These are phyloP conservation scores for Drosophila austrosaltans DNA, from an alignment of 2,888 invertebrate genomes.

Conservation along the genomic window DNA sequence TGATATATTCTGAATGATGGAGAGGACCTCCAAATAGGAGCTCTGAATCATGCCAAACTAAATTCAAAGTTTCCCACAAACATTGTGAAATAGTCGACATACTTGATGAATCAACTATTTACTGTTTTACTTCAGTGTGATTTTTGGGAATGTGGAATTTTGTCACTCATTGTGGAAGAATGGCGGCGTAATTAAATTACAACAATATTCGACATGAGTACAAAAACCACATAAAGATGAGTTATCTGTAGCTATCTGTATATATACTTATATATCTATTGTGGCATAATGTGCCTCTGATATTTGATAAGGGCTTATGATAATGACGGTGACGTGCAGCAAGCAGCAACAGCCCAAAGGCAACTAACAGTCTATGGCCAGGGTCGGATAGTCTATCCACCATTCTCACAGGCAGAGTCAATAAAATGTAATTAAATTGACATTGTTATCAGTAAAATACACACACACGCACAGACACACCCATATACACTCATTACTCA, in stretches of 20 bases:
- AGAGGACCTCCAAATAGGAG: no score
- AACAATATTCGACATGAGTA: constrained; percentile 32
- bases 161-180: neutral
- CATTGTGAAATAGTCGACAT: constrained; percentile 8
- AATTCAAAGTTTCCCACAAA: neutral
- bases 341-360: constrained; percentile 10
- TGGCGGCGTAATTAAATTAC: constrained; percentile 59
- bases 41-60: no score
- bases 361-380: constrained; percentile 25
- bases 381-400: constrained; percentile 17
- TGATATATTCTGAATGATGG: no score
- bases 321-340: constrained; percentile 60
- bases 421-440: constrained; percentile 79
- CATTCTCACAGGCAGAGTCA: constrained; percentile 48
- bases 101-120: constrained; percentile 10
- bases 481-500: constrained; percentile 7
- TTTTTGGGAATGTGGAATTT: neutral
- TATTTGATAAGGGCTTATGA: constrained; percentile 64
- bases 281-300: constrained; percentile 52
- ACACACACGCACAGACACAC: constrained; percentile 26
- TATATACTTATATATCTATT: constrained; percentile 7
- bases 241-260: constrained; percentile 8
- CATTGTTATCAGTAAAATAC: constrained; percentile 66
- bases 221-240: constrained; percentile 13
- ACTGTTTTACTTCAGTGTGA: no score